Evolutionary conservation across 2,113 vertebrate genomes (phyloP).

Genomic region (Athene noctua): DNA sequence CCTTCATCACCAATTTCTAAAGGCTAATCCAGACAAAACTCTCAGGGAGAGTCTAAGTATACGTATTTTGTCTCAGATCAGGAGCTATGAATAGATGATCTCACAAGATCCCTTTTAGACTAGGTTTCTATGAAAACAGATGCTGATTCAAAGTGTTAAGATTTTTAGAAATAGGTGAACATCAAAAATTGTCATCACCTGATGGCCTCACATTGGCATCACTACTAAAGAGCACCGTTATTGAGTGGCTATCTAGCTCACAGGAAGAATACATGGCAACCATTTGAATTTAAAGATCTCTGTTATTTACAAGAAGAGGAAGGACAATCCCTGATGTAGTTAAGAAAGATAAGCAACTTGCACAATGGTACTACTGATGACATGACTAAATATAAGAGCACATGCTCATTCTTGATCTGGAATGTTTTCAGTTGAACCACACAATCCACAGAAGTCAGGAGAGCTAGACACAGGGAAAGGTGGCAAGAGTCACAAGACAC

Average conservation of each 20-base stretch:
- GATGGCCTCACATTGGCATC: background rate
- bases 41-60: background rate
- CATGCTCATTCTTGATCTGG: background rate
- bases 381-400: background rate
- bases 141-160: background rate
- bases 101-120: background rate
- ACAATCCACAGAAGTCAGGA: background rate
- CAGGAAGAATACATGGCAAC: background rate
- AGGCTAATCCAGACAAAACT: background rate
- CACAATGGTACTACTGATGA: background rate
- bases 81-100: background rate
- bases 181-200: background rate
- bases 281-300: background rate
- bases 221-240: background rate
- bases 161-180: background rate
- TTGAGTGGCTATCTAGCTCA: accelerated
- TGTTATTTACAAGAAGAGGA: background rate
- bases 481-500: background rate
- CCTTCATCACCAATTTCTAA: background rate
- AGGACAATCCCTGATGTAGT: background rate
- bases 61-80: background rate
- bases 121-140: background rate
- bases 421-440: background rate
- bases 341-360: background rate
- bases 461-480: background rate